These are phyloP conservation scores for Carcina quercana DNA, from an alignment of 2,888 invertebrate species.

Conservation along the genomic window DNA sequence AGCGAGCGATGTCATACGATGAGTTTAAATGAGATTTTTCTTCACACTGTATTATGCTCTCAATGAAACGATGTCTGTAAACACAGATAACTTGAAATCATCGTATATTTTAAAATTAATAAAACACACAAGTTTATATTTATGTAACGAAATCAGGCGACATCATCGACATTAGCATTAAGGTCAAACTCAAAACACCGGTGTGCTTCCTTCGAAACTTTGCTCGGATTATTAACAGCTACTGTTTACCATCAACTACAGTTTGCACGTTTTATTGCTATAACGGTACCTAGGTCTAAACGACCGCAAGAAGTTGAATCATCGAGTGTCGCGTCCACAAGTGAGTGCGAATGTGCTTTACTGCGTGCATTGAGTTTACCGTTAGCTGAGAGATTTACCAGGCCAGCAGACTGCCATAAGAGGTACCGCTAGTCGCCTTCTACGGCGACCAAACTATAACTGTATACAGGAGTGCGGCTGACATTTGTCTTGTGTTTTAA, in stretches of 20 bases:
- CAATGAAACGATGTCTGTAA: no score
- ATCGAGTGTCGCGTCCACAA: conserved; percentile 11
- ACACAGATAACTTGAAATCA: no score
- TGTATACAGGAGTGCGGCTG: conserved; percentile 37
- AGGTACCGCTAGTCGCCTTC: conserved; percentile 55
- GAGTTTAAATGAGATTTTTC: no score
- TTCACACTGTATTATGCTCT: no score
- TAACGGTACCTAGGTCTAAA: conserved; percentile 13
- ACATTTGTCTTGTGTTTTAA: conserved; percentile 29
- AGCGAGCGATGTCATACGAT: no score
- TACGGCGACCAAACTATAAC: conserved; percentile 57
- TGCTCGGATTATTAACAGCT: conserved; percentile 1
- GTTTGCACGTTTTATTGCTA: conserved; percentile 11
- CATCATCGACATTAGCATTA: conserved; percentile 8
- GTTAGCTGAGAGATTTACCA: conserved; percentile 42
- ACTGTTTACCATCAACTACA: conserved; percentile 3
- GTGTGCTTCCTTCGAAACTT: conserved; percentile 1
- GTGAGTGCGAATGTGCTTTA: conserved; percentile 11
- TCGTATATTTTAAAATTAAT: no score
- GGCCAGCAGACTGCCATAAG: conserved; percentile 39
- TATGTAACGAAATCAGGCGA: no score
- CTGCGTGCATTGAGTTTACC: conserved; percentile 32
- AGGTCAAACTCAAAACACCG: conserved; percentile 6
- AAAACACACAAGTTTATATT: no score
- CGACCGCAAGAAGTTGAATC: conserved; percentile 16